Evolutionary conservation across 2,888 invertebrate species (phyloP), one percentile per base, ranked within the genome.

Genomic region (Diadegma fenestrale): DNA sequence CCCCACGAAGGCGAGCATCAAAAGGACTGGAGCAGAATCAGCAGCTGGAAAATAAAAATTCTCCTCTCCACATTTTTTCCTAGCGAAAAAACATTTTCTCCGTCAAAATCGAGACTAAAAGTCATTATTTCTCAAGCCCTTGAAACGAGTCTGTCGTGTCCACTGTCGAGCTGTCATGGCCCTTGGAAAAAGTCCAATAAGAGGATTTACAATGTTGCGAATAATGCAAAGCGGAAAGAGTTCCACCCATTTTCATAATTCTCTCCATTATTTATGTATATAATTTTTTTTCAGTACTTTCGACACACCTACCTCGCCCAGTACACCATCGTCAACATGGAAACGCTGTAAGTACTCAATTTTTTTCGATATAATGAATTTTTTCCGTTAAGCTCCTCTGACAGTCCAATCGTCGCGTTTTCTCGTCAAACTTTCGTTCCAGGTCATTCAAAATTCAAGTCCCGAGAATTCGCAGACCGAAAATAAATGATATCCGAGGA

Each of bases 231-330:
- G 1, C 22, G 12, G 10, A 8, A 0, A 3, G 5, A 58, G 26
- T 26, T 12, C 1, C 26, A 14, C n/a, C n/a, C 1, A 22, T 45
- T 45, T 68, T 17, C 26, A 43, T 45, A 6, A 43, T 68, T 8
- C 45, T 43, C 45, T 7, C n/a, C 1, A 30, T 30, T n/a, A 30
- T 8, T 68, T 22, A 17, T 14, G 0, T n/a, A n/a, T n/a, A n/a
- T n/a, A n/a, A n/a, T 41, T 91, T 87, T 92, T 91, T 94, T 94
- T 75, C 94, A 97, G 97, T 95, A 97, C 51, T 98, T 96, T 94
- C 95, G 98, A 82, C 96, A 98, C 92, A 97, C 97, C 88, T 97
- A 96, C 92, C 93, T 96, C 75, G 98, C 97, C 3, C 95, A 95
- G 82, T 98, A 98, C 93, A 95, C 96, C 75, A 95, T 97, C 51